Evolutionary conservation across 2,888 invertebrate species (phyloP).

Genomic region (Epistrophe eligans): DNA sequence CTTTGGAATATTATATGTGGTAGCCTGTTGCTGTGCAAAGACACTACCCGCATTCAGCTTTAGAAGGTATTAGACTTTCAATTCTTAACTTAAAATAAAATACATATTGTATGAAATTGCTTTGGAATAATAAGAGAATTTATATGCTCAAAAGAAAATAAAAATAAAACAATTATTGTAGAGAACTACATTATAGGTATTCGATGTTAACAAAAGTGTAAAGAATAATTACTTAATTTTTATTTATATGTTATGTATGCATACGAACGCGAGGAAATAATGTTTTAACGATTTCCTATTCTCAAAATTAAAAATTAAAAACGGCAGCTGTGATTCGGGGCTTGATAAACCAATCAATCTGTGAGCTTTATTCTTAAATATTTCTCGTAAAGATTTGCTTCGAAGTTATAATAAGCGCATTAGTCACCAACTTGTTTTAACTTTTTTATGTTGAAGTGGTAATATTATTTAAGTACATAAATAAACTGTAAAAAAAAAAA

Average conservation of each 20-base stretch:
- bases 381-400: constrained; percentile 65
- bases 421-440: constrained; percentile 64
- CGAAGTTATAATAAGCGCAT: constrained; percentile 68
- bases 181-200: constrained; percentile 43
- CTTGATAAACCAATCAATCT: constrained; percentile 62
- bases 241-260: constrained; percentile 2
- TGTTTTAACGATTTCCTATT: constrained; percentile 35
- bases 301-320: constrained; percentile 46
- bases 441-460: constrained; percentile 66
- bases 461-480: constrained; percentile 56
- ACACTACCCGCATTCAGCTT: constrained; percentile 85
- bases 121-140: constrained; percentile 61
- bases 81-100: constrained; percentile 51
- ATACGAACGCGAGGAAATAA: constrained; percentile 20
- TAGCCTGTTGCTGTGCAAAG: constrained; percentile 90
- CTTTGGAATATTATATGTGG: constrained; percentile 94
- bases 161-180: constrained; percentile 49
- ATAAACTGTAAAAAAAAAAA: constrained; percentile 51
- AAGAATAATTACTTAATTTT: constrained; percentile 56
- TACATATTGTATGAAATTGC: constrained; percentile 64
- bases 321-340: constrained; percentile 71
- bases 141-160: constrained; percentile 64
- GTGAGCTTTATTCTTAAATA: constrained; percentile 68
- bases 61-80: constrained; percentile 78
- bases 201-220: constrained; percentile 54